phyloP scores from a whole-genome alignment of 2,113 vertebrate genomes.

The Sorex araneus region DNA sequence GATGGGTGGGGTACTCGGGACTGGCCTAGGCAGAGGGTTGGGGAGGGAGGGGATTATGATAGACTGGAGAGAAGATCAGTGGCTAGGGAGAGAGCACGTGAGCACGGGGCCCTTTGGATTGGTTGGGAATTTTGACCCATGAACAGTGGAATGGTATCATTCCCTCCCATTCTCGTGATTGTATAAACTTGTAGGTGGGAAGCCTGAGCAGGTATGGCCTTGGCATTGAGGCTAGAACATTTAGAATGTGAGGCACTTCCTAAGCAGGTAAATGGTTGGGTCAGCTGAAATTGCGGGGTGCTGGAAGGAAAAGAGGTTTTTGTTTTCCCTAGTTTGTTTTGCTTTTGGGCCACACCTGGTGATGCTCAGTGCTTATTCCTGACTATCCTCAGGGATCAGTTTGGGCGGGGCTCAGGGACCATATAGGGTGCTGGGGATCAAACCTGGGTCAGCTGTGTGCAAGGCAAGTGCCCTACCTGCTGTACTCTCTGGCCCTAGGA shows the following conservation, averaged over 20 bases:
- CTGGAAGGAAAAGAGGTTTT: no score
- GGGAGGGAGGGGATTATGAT: not conserved
- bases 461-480: no score
- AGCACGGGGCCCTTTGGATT: not conserved
- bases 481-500: no score
- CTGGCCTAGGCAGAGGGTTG: not conserved
- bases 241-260: constrained; percentile 60
- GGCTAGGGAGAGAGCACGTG: constrained; percentile 34
- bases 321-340: no score
- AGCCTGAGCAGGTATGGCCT: constrained; percentile 13
- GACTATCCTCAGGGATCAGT: no score
- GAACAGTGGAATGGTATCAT: constrained; percentile 23
- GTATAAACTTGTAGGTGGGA: constrained; percentile 37
- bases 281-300: not conserved
- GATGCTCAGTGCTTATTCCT: no score
- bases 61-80: not conserved
- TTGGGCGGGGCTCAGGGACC: not conserved
- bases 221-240: constrained; percentile 20
- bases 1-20: not conserved
- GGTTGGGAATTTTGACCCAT: constrained; percentile 59
- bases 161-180: constrained; percentile 36
- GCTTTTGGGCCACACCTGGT: no score
- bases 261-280: constrained; percentile 33
- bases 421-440: no score
- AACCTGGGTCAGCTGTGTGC: no score